Evolutionary conservation across 2,797 vertebrate species (phyloP).

Genomic region (Furcifer pardalis): DNA sequence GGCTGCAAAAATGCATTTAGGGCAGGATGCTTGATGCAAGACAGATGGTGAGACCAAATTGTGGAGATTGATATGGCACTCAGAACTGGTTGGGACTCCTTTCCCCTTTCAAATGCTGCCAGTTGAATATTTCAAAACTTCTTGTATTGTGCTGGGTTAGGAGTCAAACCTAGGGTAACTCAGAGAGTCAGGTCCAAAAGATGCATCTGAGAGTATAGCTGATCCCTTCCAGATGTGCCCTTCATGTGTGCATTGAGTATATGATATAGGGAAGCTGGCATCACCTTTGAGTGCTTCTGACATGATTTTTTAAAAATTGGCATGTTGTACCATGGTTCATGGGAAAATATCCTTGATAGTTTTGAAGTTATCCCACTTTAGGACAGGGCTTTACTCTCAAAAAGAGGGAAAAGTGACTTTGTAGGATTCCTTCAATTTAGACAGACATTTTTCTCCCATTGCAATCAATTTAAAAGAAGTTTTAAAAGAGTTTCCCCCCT

Average conservation of each 20-base stretch:
- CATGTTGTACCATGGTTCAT: not conserved
- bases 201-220: not conserved
- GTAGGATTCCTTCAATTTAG: not conserved
- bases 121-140: not conserved
- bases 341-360: not conserved
- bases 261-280: no score
- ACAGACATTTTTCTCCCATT: not conserved
- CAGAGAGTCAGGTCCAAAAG: not conserved
- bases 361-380: not conserved
- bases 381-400: no score
- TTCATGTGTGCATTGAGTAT: not conserved
- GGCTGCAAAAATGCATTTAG: not conserved
- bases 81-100: not conserved
- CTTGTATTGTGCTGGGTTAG: no score
- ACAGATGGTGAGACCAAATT: no score
- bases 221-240: not conserved
- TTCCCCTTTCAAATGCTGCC: not conserved
- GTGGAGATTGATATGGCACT: not conserved
- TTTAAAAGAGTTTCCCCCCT: no score
- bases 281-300: no score
- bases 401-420: not conserved
- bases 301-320: no score
- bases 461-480: not conserved
- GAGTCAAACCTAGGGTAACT: not conserved
- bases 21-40: not conserved